These are phyloP conservation scores for Micromesistius poutassou DNA, from an alignment of 2,797 vertebrate species.

Conservation along the genomic window DNA sequence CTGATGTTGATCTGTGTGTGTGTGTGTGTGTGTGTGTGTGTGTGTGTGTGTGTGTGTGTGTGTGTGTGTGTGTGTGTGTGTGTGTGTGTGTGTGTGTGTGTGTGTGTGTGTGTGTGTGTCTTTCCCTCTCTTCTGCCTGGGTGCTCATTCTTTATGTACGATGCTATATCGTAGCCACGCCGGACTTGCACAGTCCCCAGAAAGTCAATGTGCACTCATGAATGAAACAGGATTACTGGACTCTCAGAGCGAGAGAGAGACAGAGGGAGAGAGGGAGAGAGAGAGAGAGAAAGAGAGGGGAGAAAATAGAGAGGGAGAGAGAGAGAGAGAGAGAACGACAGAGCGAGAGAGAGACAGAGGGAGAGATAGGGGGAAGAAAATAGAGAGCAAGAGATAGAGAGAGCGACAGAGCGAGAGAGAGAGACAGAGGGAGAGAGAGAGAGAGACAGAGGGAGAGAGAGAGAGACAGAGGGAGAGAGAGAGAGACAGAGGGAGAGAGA, in stretches of 20 bases:
- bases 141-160: conserved; percentile 11
- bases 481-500: conserved; percentile 10
- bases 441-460: conserved; percentile 20
- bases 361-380: conserved; percentile 6
- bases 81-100: conserved; percentile 7
- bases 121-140: neutral
- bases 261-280: conserved; percentile 19
- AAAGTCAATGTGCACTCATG: conserved; percentile 56
- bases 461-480: conserved; percentile 10
- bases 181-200: conserved; percentile 29
- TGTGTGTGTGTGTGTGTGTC: neutral
- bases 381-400: conserved; percentile 4
- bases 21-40: conserved; percentile 5
- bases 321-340: conserved; percentile 14
- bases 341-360: conserved; percentile 14
- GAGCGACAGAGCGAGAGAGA: too few species aligned
- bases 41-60: conserved; percentile 4
- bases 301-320: conserved; percentile 7
- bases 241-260: conserved; percentile 24
- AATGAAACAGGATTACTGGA: conserved; percentile 71
- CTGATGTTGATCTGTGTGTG: neutral
- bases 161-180: conserved; percentile 18
- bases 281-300: neutral
- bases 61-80: neutral
- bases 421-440: conserved; percentile 12